A percentile compares a stretch with the other conserved stretches of the same genome.
phyloP scores from a whole-genome alignment of 2,797 vertebrate genomes.

The Mastacembelus armatus region DNA sequence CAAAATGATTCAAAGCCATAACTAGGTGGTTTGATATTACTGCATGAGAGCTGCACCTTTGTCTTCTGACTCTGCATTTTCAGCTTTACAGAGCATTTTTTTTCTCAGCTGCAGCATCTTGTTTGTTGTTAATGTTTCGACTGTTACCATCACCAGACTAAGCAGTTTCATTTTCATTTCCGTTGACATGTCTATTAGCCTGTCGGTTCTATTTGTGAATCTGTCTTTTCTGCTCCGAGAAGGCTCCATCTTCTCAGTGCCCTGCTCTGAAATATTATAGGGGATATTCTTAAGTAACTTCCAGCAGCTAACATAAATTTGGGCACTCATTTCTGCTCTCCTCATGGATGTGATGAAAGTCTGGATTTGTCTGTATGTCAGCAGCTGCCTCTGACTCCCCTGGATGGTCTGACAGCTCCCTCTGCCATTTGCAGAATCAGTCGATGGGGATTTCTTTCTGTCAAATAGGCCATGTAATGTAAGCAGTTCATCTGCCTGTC shows the following conservation, averaged over 20 bases:
- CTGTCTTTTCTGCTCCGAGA: constrained; percentile 10
- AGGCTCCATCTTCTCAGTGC: constrained; percentile 5
- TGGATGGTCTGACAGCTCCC: constrained; percentile 18
- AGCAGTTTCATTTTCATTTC: constrained; percentile 31
- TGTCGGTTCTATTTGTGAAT: constrained; percentile 28
- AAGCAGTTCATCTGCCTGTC: constrained; percentile 6
- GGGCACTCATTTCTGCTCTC: neutral
- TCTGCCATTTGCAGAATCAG: constrained; percentile 4
- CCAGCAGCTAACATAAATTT: constrained; percentile 15
- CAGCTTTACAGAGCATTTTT: too few species aligned
- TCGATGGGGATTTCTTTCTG: constrained; percentile 10
- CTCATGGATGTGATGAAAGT: constrained; percentile 23
- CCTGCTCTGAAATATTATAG: constrained; percentile 9
- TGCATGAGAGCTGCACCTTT: too few species aligned
- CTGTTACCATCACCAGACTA: neutral
- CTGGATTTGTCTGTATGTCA: constrained; percentile 35
- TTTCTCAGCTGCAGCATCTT: too few species aligned
- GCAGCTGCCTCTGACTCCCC: constrained; percentile 14
- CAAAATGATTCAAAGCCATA: too few species aligned
- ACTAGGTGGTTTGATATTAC: too few species aligned
- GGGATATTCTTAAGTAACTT: constrained; percentile 21
- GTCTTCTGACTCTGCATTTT: too few species aligned
- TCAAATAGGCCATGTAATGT: neutral
- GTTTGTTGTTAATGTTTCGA: constrained; percentile 16
- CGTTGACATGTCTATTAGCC: neutral